phyloP scores from a whole-genome alignment of 2,113 vertebrate species.

The Mionectes macconnelli region DNA sequence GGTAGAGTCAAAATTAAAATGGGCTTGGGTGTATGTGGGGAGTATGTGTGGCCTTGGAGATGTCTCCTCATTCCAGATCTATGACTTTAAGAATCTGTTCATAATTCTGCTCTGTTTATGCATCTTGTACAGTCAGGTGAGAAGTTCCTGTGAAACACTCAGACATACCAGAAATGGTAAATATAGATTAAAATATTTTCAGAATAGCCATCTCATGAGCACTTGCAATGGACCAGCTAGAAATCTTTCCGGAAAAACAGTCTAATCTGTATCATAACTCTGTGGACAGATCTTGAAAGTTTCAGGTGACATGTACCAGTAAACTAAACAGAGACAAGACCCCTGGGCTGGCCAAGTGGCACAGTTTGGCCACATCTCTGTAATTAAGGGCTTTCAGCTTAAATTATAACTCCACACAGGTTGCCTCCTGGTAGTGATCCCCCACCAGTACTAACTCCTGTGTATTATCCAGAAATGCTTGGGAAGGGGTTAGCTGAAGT shows the following conservation, averaged over 20 bases:
- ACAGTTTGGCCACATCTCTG: background rate
- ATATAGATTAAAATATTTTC: background rate
- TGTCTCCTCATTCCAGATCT: background rate
- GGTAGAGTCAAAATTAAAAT: background rate
- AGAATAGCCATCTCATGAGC: background rate
- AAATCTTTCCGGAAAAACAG: background rate
- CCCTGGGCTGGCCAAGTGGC: background rate
- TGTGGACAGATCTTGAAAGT: background rate
- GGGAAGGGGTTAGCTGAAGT: background rate
- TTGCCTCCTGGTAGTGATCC: background rate
- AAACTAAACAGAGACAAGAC: background rate
- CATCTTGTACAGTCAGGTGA: background rate
- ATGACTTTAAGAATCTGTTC: background rate
- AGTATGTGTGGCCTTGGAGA: background rate
- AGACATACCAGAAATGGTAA: background rate
- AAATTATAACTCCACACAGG: background rate
- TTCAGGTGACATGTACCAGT: background rate
- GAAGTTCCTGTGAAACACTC: background rate
- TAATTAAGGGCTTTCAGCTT: background rate
- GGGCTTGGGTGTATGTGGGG: fast-evolving
- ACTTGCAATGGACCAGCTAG: background rate
- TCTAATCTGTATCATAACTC: background rate
- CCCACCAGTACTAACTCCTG: background rate
- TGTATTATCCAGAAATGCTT: background rate
- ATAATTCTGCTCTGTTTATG: background rate